Evolutionary conservation across 2,888 invertebrate species (phyloP).

Genomic region (Matsumyia berberina): DNA sequence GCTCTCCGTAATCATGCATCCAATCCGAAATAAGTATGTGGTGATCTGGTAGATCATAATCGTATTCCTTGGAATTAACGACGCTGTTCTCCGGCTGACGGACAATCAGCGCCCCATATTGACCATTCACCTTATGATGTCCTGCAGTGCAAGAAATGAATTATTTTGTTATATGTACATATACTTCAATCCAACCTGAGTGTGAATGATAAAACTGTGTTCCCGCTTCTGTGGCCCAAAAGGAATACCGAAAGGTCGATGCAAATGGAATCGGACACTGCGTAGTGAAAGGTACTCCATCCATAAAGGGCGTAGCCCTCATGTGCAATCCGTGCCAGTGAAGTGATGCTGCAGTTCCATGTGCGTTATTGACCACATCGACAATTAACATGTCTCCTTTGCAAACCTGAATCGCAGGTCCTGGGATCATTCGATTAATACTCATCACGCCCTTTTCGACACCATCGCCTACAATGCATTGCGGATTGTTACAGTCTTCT

Average conservation of each 20-base stretch:
- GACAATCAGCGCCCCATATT: conserved; percentile 90
- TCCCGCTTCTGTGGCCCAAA: conserved; percentile 89
- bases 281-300: conserved; percentile 92
- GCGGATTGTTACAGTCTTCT: conserved; percentile 84
- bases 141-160: conserved; percentile 84
- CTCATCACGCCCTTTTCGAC: conserved; percentile 84
- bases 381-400: conserved; percentile 91
- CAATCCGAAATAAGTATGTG: conserved; percentile 91
- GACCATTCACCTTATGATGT: conserved; percentile 91
- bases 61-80: conserved; percentile 88
- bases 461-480: conserved; percentile 85
- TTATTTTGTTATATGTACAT: not conserved
- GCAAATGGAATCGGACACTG: conserved; percentile 92
- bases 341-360: conserved; percentile 91
- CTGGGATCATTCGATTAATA: conserved; percentile 85
- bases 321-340: conserved; percentile 96
- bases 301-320: conserved; percentile 90
- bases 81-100: conserved; percentile 87
- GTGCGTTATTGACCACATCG: conserved; percentile 90
- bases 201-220: conserved; percentile 92
- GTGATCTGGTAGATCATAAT: conserved; percentile 89
- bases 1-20: conserved; percentile 87
- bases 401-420: conserved; percentile 88
- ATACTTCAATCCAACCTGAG: conserved; percentile 84
- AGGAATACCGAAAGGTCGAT: conserved; percentile 88